Evolutionary conservation across 2,888 invertebrate genomes (phyloP).

Genomic region (Pterostichus niger): DNA sequence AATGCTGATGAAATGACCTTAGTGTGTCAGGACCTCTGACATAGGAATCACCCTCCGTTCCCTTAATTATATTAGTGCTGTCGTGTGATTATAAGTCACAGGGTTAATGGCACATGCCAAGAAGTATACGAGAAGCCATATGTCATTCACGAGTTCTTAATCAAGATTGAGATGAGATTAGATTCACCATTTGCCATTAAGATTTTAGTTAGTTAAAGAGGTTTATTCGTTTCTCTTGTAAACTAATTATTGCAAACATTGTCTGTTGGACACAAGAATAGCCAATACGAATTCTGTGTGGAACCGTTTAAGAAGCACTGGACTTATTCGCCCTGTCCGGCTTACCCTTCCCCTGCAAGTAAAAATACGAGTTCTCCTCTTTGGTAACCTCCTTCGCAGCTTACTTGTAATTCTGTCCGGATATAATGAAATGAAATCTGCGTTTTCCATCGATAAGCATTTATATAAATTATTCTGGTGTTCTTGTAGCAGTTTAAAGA

Average conservation of each 20-base stretch:
- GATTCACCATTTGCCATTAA: too few relatives aligned
- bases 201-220: too few relatives aligned
- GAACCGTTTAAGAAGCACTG: constrained; percentile 13
- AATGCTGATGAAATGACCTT: not conserved
- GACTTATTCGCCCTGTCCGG: constrained; percentile 10
- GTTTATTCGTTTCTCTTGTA: too few relatives aligned
- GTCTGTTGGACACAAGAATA: too few relatives aligned
- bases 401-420: constrained; percentile 54
- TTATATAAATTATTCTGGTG: constrained; percentile 59
- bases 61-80: constrained; percentile 14
- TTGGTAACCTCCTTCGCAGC: constrained; percentile 69
- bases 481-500: constrained; percentile 55
- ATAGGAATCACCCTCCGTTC: not conserved
- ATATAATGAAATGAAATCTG: constrained; percentile 63
- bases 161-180: too few relatives aligned
- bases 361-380: constrained; percentile 62
- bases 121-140: not conserved
- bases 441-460: constrained; percentile 58
- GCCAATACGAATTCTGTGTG: not conserved
- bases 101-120: not conserved
- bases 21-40: not conserved
- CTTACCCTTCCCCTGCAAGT: not conserved
- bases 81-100: not conserved
- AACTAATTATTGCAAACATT: too few relatives aligned
- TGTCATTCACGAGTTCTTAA: not conserved